Percentiles rank a stretch among this genome's conserved stretches.
These are phyloP conservation scores for Mylabris sibirica DNA, from an alignment of 2,888 invertebrate genomes.

Conservation along the genomic window DNA sequence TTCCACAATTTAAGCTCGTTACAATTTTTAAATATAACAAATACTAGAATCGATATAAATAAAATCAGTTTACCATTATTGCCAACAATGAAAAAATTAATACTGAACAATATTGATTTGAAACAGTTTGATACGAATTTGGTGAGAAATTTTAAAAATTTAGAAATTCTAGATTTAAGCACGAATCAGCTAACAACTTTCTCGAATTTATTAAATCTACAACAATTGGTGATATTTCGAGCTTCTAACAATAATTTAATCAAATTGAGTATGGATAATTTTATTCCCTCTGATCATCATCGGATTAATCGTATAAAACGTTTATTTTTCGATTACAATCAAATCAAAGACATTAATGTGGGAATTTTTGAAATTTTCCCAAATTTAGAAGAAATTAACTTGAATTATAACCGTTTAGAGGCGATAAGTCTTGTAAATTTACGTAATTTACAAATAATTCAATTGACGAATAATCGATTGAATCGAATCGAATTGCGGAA, in stretches of 20 bases:
- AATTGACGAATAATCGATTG: slow-evolving; percentile 33
- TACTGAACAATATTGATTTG: slow-evolving; percentile 42
- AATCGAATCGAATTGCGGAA: slow-evolving; percentile 15
- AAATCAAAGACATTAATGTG: slow-evolving; percentile 36
- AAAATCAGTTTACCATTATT: slow-evolving; percentile 38
- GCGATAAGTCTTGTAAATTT: slow-evolving; percentile 28
- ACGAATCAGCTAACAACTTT: slow-evolving; percentile 39
- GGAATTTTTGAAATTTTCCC: slow-evolving; percentile 35
- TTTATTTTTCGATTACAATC: slow-evolving; percentile 41
- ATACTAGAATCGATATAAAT: slow-evolving; percentile 41
- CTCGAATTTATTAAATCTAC: slow-evolving; percentile 41
- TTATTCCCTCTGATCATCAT: not conserved
- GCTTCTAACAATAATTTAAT: not conserved
- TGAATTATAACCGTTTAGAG: slow-evolving; percentile 21
- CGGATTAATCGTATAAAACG: not conserved
- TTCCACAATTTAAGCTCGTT: slow-evolving; percentile 4
- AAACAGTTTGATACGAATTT: slow-evolving; percentile 28
- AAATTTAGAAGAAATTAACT: slow-evolving; percentile 37
- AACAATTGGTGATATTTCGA: not conserved
- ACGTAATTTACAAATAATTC: slow-evolving; percentile 27
- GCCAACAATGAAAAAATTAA: slow-evolving; percentile 42
- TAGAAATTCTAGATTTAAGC: slow-evolving; percentile 41
- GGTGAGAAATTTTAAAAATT: slow-evolving; percentile 32
- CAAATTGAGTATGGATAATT: not conserved
- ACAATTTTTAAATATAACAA: slow-evolving; percentile 19